Conservation (phyloP, 1,140 invertebrate species). For the Helicoverpa zea region DNA sequence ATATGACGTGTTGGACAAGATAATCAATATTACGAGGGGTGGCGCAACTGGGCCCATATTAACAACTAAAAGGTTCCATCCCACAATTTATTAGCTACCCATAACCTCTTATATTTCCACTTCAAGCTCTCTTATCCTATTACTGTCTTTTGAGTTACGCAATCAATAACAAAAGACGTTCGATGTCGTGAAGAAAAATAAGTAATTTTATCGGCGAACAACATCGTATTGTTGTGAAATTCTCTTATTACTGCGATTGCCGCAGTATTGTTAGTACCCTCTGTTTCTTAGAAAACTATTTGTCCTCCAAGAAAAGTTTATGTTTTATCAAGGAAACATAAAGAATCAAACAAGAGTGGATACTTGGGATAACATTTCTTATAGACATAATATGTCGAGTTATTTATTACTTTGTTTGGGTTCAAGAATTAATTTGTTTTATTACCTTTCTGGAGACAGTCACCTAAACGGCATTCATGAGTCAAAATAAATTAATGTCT, state of each 20-base stretch:
- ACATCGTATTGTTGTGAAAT: background rate
- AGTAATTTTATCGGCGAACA: background rate
- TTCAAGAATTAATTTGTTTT: too few species aligned
- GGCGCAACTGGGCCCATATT: constrained; percentile 10
- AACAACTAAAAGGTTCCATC: constrained; percentile 33
- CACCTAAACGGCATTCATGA: too few species aligned
- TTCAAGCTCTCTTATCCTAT: constrained; percentile 32
- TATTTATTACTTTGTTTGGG: too few species aligned
- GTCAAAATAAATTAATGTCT: too few species aligned
- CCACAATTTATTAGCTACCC: constrained; percentile 24
- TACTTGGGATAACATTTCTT: too few species aligned
- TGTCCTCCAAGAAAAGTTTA: background rate
- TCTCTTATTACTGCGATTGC: background rate
- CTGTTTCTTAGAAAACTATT: background rate
- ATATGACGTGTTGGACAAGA: constrained; percentile 10
- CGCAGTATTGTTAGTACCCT: background rate
- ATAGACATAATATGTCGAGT: too few species aligned
- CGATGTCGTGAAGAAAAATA: constrained; percentile 5
- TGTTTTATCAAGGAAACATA: background rate
- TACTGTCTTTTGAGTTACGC: constrained; percentile 25
- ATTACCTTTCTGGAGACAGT: too few species aligned
- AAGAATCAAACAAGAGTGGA: background rate
- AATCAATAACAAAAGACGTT: constrained; percentile 15
- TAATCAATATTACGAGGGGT: constrained; percentile 41
- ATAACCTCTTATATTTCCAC: constrained; percentile 19